phyloP scores from a whole-genome alignment of 2,888 invertebrate genomes.

The Anthophora plumipes region DNA sequence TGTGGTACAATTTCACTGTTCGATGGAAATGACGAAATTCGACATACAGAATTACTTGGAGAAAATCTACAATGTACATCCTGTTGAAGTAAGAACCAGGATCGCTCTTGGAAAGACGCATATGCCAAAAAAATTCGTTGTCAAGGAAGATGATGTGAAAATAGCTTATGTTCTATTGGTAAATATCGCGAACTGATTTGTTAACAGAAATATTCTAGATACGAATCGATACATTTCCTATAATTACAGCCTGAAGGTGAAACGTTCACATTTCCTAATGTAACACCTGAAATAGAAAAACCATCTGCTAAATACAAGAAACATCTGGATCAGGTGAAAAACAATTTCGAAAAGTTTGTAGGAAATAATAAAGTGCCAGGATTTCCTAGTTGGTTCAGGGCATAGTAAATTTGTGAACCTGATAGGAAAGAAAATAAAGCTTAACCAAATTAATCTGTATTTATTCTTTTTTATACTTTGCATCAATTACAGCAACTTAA shows the following conservation, averaged over 20 bases:
- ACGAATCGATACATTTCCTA: slow-evolving; percentile 24
- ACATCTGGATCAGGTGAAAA: slow-evolving; percentile 53
- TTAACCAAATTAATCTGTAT: not conserved
- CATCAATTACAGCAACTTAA: not conserved
- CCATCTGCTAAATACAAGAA: slow-evolving; percentile 87
- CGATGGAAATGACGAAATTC: slow-evolving; percentile 96
- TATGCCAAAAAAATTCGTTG: slow-evolving; percentile 88
- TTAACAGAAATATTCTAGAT: not conserved
- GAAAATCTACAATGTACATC: slow-evolving; percentile 96
- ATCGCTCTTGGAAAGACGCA: slow-evolving; percentile 90
- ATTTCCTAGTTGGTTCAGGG: slow-evolving; percentile 38
- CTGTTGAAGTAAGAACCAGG: slow-evolving; percentile 91
- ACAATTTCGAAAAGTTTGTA: not conserved
- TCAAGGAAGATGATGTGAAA: slow-evolving; percentile 94
- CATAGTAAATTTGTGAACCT: not conserved
- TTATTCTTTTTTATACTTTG: not conserved
- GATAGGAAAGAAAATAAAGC: slow-evolving; percentile 17
- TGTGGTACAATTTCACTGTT: slow-evolving; percentile 94
- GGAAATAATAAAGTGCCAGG: slow-evolving; percentile 3
- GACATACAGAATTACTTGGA: slow-evolving; percentile 97
- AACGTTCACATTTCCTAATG: slow-evolving; percentile 91
- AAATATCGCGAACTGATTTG: slow-evolving; percentile 75
- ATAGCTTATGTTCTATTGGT: slow-evolving; percentile 92
- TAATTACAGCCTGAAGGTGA: slow-evolving; percentile 89
- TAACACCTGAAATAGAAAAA: slow-evolving; percentile 87